These are phyloP conservation scores for Marisa cornuarietis DNA, from an alignment of 1,140 invertebrate genomes.

Conservation along the genomic window DNA sequence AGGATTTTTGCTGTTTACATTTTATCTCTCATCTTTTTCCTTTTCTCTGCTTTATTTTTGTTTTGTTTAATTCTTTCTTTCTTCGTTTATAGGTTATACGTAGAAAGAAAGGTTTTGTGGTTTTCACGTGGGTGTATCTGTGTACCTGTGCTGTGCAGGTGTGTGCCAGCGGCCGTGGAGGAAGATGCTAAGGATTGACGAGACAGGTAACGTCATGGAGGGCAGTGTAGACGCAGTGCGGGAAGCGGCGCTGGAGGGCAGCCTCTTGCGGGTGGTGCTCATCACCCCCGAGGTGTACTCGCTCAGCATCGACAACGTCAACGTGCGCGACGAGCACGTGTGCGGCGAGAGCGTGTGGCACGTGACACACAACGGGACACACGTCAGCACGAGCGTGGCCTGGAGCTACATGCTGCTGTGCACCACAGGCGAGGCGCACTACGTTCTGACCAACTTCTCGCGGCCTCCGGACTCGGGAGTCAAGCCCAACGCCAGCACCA, in stretches of 20 bases:
- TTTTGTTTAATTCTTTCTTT: background rate
- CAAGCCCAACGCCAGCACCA: background rate
- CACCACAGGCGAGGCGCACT: constrained; percentile 21
- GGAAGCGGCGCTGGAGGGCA: background rate
- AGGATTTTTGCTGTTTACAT: background rate
- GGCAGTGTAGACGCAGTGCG: background rate
- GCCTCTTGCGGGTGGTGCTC: constrained; percentile 10
- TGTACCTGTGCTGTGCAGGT: background rate
- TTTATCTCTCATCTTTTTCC: background rate
- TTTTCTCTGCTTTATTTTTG: background rate
- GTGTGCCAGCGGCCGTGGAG: constrained; percentile 14
- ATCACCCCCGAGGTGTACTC: background rate
- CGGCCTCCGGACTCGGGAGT: background rate
- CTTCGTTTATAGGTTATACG: no score
- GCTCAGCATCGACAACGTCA: constrained; percentile 15
- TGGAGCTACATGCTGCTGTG: constrained; percentile 28
- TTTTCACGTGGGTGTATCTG: background rate
- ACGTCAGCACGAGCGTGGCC: constrained; percentile 24
- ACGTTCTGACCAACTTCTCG: constrained; percentile 3
- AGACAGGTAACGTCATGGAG: background rate
- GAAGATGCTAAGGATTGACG: background rate
- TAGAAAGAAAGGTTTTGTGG: no score
- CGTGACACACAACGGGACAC: constrained; percentile 31
- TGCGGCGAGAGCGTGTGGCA: constrained; percentile 23
- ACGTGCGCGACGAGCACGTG: constrained; percentile 19